Evolutionary conservation across 2,888 invertebrate genomes (phyloP).

Genomic region (Timema cristinae): DNA sequence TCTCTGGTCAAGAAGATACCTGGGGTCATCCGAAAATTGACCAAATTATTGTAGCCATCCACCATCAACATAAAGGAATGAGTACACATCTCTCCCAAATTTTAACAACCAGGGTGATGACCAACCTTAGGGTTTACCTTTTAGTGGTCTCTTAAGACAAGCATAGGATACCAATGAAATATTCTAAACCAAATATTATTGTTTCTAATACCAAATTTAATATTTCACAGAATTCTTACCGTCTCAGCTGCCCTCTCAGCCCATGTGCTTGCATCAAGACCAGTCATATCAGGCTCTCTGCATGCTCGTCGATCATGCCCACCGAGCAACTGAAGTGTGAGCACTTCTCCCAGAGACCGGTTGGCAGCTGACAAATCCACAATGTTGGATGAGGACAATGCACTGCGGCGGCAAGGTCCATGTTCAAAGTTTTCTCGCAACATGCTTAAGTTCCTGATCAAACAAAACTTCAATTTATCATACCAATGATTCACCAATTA

Average conservation of each 20-base stretch:
- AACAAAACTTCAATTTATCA: background rate
- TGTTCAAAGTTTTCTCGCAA: conserved; percentile 50
- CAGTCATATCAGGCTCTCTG: conserved; percentile 36
- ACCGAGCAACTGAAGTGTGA: conserved; percentile 49
- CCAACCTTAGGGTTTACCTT: too few species aligned
- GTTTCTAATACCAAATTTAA: too few species aligned
- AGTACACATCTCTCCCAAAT: too few species aligned
- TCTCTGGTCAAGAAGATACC: too few species aligned
- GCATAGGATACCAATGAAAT: too few species aligned
- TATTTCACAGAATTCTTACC: conserved; percentile 44
- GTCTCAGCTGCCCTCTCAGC: conserved; percentile 58
- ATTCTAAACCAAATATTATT: too few species aligned
- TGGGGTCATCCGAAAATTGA: too few species aligned
- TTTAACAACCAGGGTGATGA: too few species aligned
- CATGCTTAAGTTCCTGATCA: conserved; percentile 45
- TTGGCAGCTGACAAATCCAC: conserved; percentile 60
- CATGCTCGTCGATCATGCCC: conserved; percentile 27
- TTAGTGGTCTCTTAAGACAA: too few species aligned
- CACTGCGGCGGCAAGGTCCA: conserved; percentile 29
- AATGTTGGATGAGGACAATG: conserved; percentile 43
- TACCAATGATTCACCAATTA: background rate
- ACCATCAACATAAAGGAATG: too few species aligned
- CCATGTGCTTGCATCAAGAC: conserved; percentile 48
- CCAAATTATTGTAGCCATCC: too few species aligned
- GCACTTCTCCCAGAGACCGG: conserved; percentile 58